These are phyloP conservation scores for Drosophila tristis DNA, from an alignment of 1,140 invertebrate species.

Conservation along the genomic window DNA sequence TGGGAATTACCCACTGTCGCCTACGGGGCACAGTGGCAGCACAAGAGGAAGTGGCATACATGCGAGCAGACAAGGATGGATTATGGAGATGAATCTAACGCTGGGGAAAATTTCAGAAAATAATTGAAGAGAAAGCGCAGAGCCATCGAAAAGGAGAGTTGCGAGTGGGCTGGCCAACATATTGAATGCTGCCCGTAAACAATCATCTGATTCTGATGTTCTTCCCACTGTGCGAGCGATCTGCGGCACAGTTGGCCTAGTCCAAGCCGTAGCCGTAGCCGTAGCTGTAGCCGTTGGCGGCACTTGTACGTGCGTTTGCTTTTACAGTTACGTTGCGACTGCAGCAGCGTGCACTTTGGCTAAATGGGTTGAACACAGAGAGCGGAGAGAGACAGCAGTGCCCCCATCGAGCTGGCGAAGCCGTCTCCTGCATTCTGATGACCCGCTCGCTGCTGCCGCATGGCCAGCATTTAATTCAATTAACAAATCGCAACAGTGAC, in stretches of 20 bases:
- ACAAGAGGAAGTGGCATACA: no score
- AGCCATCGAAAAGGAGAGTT: no score
- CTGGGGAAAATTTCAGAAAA: no score
- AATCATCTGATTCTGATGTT: slow-evolving; percentile 13
- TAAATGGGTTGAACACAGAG: slow-evolving; percentile 65
- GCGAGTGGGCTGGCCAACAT: not conserved
- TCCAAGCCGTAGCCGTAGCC: slow-evolving; percentile 9
- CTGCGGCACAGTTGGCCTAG: slow-evolving; percentile 37
- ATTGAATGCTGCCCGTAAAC: not conserved
- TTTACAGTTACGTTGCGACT: slow-evolving; percentile 70
- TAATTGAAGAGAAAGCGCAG: no score
- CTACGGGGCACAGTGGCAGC: slow-evolving; percentile 39
- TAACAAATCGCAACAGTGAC: slow-evolving; percentile 73
- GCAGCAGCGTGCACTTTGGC: slow-evolving; percentile 49
- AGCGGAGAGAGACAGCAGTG: not conserved
- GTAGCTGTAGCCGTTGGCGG: not conserved
- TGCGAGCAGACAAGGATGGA: no score
- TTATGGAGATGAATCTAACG: no score
- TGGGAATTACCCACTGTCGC: slow-evolving; percentile 62
- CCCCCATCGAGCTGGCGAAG: slow-evolving; percentile 17
- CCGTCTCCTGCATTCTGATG: slow-evolving; percentile 73
- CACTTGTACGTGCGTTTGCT: slow-evolving; percentile 69
- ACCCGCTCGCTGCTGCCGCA: slow-evolving; percentile 44
- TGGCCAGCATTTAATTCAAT: slow-evolving; percentile 77
- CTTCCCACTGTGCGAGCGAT: slow-evolving; percentile 37